phyloP scores from a whole-genome alignment of 2,888 invertebrate genomes.

The Eurytoma californica region DNA sequence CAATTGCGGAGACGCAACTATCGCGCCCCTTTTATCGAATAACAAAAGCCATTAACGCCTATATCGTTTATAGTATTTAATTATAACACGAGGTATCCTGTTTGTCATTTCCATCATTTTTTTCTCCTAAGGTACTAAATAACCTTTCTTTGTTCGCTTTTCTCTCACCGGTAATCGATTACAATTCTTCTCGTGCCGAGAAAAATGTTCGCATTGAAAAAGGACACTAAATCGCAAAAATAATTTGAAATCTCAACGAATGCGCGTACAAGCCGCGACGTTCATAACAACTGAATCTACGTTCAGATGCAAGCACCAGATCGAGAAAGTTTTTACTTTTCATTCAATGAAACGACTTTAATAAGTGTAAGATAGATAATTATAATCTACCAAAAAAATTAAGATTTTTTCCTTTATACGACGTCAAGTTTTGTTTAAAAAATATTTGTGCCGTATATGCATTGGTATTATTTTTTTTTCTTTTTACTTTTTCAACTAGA shows the following conservation, averaged over 20 bases:
- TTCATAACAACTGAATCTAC: conserved; percentile 20
- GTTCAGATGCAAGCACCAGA: conserved; percentile 35
- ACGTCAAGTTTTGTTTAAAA: conserved; percentile 56
- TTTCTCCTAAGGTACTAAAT: conserved; percentile 34
- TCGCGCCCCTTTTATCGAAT: conserved; percentile 12
- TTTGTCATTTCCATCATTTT: conserved; percentile 22
- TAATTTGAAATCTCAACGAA: conserved; percentile 21
- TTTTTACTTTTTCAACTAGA: conserved; percentile 12
- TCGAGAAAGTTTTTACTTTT: conserved; percentile 12
- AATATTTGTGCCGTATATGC: conserved; percentile 66
- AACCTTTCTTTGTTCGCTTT: conserved; percentile 16
- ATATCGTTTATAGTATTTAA: conserved; percentile 47
- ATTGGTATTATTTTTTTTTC: conserved; percentile 61
- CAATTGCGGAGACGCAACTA: conserved; percentile 18
- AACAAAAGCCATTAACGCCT: conserved; percentile 51
- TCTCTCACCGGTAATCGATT: conserved; percentile 5
- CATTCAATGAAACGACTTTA: neutral
- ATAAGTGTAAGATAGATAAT: neutral
- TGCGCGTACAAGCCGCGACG: conserved; percentile 14
- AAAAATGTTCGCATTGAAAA: conserved; percentile 14
- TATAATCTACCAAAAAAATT: neutral
- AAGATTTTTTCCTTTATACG: neutral
- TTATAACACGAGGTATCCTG: conserved; percentile 43
- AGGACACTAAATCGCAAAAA: conserved; percentile 26
- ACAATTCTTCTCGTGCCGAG: conserved; percentile 33